Conservation (phyloP, 2,888 invertebrate genomes). For the Vannuccia rotundouncinata region DNA sequence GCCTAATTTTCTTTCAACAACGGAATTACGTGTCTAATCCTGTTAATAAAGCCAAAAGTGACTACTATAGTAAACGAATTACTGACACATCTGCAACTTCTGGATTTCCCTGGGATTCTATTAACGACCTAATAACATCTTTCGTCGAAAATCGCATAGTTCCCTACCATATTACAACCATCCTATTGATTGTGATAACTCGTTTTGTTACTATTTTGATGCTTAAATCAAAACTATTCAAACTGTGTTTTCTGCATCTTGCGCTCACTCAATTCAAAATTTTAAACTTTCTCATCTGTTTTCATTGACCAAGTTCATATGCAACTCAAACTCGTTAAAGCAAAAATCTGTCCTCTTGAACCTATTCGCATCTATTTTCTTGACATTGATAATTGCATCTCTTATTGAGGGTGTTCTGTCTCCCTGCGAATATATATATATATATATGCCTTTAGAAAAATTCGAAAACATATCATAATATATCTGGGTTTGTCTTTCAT, state of each 20-base stretch:
- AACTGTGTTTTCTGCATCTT: neutral
- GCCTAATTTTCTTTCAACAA: slow-evolving; percentile 8
- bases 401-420: neutral
- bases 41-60: slow-evolving; percentile 1
- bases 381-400: neutral
- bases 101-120: slow-evolving; percentile 16
- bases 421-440: neutral
- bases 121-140: slow-evolving; percentile 16
- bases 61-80: slow-evolving; percentile 19
- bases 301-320: neutral
- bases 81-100: neutral
- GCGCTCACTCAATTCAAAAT: slow-evolving; percentile 3
- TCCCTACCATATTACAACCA: slow-evolving; percentile 3
- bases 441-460: neutral
- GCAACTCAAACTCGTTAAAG: neutral
- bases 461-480: neutral
- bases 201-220: neutral
- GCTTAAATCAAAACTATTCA: slow-evolving; percentile 8
- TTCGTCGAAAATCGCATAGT: slow-evolving; percentile 17
- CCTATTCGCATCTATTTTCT: slow-evolving; percentile 8
- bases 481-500: slow-evolving; percentile 15
- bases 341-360: slow-evolving; percentile 4
- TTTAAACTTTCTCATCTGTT: slow-evolving; percentile 14
- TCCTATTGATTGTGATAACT: slow-evolving; percentile 15
- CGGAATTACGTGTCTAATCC: slow-evolving; percentile 10